Evolutionary conservation across 2,113 vertebrate species (phyloP).

Genomic region (Numida meleagris): DNA sequence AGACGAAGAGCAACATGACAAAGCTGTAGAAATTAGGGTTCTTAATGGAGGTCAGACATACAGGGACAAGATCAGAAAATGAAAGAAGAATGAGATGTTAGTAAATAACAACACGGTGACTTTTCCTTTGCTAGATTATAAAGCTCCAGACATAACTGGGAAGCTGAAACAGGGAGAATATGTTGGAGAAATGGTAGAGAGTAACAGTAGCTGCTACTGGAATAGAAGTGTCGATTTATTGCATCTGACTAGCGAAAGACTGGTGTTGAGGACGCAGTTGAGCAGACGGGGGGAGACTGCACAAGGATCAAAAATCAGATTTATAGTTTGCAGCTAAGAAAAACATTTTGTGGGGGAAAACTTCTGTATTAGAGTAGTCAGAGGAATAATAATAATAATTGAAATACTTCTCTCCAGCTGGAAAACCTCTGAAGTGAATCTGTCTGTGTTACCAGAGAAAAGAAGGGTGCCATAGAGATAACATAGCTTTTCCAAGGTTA

Average conservation of each 20-base stretch:
- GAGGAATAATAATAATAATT: neutral
- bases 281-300: neutral
- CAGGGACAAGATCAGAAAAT: neutral
- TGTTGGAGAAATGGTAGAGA: neutral
- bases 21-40: neutral
- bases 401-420: neutral
- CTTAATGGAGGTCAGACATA: neutral
- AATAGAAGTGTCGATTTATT: neutral
- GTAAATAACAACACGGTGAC: neutral
- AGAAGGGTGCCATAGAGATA: conserved; percentile 34
- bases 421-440: neutral
- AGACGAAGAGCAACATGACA: neutral
- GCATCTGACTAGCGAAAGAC: neutral
- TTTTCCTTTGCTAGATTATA: neutral
- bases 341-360: neutral
- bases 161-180: neutral
- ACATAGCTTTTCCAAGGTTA: conserved; percentile 38
- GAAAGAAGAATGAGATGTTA: neutral
- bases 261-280: neutral
- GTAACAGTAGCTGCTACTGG: neutral
- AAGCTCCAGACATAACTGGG: neutral
- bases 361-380: neutral
- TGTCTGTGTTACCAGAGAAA: neutral
- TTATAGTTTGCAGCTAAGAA: neutral
- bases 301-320: neutral